Conservation (phyloP, 2,797 vertebrate genomes). For the Alfaro cultratus region DNA sequence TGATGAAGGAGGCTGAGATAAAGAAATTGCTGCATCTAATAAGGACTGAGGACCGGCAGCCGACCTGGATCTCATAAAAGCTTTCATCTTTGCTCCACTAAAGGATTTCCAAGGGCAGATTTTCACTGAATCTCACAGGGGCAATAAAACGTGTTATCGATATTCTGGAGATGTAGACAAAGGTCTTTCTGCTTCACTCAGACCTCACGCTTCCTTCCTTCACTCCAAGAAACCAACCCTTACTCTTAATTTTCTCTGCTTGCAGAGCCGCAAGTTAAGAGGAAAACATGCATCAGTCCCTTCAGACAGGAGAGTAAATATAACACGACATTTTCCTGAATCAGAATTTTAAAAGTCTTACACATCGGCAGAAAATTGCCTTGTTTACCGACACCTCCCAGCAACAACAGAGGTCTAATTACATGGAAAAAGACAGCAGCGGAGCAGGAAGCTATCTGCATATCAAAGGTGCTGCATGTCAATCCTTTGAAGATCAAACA, state of each 20-base stretch:
- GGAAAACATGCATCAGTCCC: not conserved
- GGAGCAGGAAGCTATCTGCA: conserved; percentile 44
- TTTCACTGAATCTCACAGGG: conserved; percentile 28
- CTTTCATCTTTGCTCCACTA: conserved; percentile 42
- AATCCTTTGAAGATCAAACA: conserved; percentile 53
- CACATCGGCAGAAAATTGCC: conserved; percentile 3
- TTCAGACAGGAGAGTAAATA: conserved; percentile 6
- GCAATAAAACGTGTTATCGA: conserved; percentile 24
- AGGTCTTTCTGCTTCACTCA: conserved; percentile 15
- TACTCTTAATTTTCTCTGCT: conserved; percentile 2
- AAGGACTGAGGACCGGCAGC: conserved; percentile 20
- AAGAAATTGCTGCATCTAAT: conserved; percentile 30
- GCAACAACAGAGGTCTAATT: conserved; percentile 48
- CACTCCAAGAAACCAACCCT: conserved; percentile 12
- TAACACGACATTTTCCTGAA: not conserved
- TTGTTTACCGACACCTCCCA: conserved; percentile 42
- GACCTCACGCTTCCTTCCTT: conserved; percentile 24
- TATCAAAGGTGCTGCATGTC: conserved; percentile 57
- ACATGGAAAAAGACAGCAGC: conserved; percentile 28
- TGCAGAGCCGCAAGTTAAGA: conserved; percentile 16
- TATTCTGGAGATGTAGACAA: conserved; percentile 12
- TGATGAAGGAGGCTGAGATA: conserved; percentile 44
- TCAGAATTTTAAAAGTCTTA: not conserved
- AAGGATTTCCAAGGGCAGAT: conserved; percentile 31
- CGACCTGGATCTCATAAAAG: conserved; percentile 28